Evolutionary conservation across 2,797 vertebrate species (phyloP).

Genomic region (Lepilemur ruficaudatus): DNA sequence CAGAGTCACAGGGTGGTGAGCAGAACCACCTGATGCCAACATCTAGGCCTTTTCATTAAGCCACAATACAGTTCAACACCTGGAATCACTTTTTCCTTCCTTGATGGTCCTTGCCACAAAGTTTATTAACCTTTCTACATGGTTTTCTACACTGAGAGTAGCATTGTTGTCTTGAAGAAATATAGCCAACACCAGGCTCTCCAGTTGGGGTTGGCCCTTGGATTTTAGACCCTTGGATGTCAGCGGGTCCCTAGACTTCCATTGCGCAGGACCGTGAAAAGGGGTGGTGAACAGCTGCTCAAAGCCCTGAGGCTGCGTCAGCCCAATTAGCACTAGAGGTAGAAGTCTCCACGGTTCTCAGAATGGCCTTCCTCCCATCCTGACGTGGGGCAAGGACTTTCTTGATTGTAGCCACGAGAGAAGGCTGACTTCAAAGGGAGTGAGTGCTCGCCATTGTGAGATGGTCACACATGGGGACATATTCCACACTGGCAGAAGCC

Average conservation of each 20-base stretch:
- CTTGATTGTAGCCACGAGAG: neutral
- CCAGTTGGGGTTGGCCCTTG: neutral
- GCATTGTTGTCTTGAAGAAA: neutral
- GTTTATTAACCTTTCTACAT: neutral
- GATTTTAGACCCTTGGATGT: neutral
- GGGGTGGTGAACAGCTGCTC: neutral
- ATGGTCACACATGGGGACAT: neutral
- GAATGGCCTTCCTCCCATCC: neutral
- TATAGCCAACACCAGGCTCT: neutral
- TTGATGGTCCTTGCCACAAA: neutral
- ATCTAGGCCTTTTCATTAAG: neutral
- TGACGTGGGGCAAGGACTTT: neutral
- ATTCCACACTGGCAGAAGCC: neutral
- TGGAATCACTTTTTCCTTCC: neutral
- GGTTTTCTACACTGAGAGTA: neutral
- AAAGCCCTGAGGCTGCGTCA: neutral
- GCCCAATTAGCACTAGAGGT: neutral
- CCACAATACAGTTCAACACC: neutral
- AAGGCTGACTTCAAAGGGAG: neutral
- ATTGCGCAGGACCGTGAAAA: neutral
- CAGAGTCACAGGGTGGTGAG: neutral
- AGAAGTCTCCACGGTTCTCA: neutral
- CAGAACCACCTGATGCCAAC: neutral
- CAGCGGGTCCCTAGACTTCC: neutral
- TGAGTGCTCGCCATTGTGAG: neutral